Evolutionary conservation across 2,888 invertebrate species (phyloP).

Genomic region (Mythimna pallens): DNA sequence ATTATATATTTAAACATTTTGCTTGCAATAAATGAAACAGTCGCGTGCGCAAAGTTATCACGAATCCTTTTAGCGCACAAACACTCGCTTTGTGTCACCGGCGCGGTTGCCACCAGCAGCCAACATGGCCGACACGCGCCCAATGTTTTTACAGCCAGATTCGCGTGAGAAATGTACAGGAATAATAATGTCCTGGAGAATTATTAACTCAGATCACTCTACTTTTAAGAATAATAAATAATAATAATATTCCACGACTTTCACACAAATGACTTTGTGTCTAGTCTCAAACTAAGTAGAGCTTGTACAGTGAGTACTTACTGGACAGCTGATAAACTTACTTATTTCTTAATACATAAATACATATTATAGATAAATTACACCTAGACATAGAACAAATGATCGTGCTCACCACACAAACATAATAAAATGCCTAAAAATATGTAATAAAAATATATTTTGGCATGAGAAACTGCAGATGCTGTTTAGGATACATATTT

Average conservation of each 20-base stretch:
- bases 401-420: too few relatives aligned
- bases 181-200: conserved; percentile 26
- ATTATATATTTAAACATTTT: neutral
- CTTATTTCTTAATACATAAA: too few relatives aligned
- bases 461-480: neutral
- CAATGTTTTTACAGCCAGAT: conserved; percentile 56
- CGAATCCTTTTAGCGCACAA: conserved; percentile 47
- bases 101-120: neutral
- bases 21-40: neutral
- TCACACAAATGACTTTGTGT: too few relatives aligned
- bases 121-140: conserved; percentile 46
- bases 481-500: too few relatives aligned
- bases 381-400: too few relatives aligned
- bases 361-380: too few relatives aligned
- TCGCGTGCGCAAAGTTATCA: conserved; percentile 60
- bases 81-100: neutral
- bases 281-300: too few relatives aligned
- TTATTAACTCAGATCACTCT: neutral
- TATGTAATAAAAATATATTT: neutral
- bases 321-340: too few relatives aligned
- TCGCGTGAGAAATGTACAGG: conserved; percentile 52
- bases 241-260: too few relatives aligned
- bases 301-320: too few relatives aligned
- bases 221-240: neutral
- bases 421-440: too few relatives aligned